These are phyloP conservation scores for Cerastoderma edule DNA, from an alignment of 2,888 invertebrate species.

Conservation along the genomic window DNA sequence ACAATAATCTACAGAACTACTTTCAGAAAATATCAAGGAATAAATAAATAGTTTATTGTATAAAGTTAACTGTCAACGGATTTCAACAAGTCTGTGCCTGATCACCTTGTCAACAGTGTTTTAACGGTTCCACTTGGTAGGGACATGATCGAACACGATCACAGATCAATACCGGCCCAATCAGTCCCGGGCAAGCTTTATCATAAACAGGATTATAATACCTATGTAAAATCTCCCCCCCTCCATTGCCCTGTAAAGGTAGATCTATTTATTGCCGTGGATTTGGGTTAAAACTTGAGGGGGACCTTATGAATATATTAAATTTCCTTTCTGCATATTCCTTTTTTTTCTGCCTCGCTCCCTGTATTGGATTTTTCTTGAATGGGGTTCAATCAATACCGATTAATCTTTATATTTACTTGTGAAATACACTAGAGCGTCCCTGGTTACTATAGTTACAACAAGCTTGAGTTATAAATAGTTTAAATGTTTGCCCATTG, in stretches of 20 bases:
- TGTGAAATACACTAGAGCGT: slow-evolving; percentile 51
- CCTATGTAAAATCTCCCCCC: slow-evolving; percentile 2
- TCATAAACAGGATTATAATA: slow-evolving; percentile 40
- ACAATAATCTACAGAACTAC: slow-evolving; percentile 15
- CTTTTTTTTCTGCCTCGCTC: slow-evolving; percentile 25
- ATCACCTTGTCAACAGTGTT: slow-evolving; percentile 21
- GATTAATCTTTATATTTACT: slow-evolving; percentile 51
- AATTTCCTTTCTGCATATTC: slow-evolving; percentile 16
- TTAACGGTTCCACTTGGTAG: slow-evolving; percentile 49
- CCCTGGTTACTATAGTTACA: slow-evolving; percentile 54
- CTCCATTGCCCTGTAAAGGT: too few relatives aligned
- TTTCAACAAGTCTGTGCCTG: slow-evolving; percentile 54
- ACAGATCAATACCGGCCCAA: slow-evolving; percentile 62
- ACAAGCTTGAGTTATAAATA: slow-evolving; percentile 47
- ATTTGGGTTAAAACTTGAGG: slow-evolving; percentile 16
- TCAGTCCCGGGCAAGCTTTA: slow-evolving; percentile 48
- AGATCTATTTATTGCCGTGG: slow-evolving; percentile 5
- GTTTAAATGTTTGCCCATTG: slow-evolving; percentile 50
- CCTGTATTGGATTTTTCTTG: slow-evolving; percentile 43
- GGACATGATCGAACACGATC: slow-evolving; percentile 59
- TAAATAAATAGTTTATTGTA: slow-evolving; percentile 2
- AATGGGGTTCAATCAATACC: slow-evolving; percentile 48
- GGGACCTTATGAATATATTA: slow-evolving; percentile 19
- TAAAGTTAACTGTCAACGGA: slow-evolving; percentile 24
- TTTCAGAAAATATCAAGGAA: slow-evolving; percentile 12